A percentile compares a stretch with the other conserved stretches of the same genome.
phyloP scores from a whole-genome alignment of 2,113 vertebrate species.

The Psittacula cyanocephala region DNA sequence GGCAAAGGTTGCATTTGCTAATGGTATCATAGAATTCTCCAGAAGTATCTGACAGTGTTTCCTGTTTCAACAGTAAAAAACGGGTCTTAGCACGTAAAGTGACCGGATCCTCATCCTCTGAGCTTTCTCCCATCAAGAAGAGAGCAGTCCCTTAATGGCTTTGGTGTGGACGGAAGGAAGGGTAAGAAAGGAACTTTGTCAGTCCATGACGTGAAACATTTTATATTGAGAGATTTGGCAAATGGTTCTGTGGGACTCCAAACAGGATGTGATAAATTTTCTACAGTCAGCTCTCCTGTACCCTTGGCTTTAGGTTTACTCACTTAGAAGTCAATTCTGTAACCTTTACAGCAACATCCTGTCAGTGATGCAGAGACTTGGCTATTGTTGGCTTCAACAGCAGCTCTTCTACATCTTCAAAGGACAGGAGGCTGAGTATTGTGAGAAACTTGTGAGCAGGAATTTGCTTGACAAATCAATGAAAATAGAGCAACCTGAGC shows the following conservation, averaged over 20 bases:
- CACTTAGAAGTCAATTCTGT: not conserved
- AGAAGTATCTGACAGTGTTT: slow-evolving; percentile 37
- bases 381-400: not conserved
- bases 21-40: not conserved
- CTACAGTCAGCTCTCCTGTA: not conserved
- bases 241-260: not conserved
- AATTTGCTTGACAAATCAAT: not conserved
- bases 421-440: not conserved
- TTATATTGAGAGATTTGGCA: slow-evolving; percentile 16
- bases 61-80: slow-evolving; percentile 4
- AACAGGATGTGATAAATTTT: slow-evolving; percentile 38
- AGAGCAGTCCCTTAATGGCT: not conserved
- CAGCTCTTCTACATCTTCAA: not conserved
- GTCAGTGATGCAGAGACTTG: not conserved
- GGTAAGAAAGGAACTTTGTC: slow-evolving; percentile 38
- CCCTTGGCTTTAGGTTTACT: not conserved
- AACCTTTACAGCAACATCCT: slow-evolving; percentile 21
- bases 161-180: slow-evolving; percentile 55
- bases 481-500: not conserved
- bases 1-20: not conserved
- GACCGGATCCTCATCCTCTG: slow-evolving; percentile 42
- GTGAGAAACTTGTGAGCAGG: slow-evolving; percentile 4
- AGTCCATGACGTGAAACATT: slow-evolving; percentile 19
- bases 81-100: not conserved
- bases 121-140: not conserved